Evolutionary conservation across 2,888 invertebrate species (phyloP).

Genomic region (Tiliacea aurago): DNA sequence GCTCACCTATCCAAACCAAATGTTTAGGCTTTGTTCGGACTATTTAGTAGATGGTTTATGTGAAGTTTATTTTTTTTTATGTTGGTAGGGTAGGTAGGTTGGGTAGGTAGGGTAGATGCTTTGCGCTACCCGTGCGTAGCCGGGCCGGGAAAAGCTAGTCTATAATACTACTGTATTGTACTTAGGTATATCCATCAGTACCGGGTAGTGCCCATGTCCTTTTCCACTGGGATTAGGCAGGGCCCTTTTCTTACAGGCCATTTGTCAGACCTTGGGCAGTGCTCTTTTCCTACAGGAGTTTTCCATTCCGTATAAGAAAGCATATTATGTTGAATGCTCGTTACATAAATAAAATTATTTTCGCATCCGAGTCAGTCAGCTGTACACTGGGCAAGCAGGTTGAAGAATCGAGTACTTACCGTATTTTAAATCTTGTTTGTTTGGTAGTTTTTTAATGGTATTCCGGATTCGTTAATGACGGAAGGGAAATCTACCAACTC

Average conservation of each 20-base stretch:
- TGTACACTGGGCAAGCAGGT: slow-evolving; percentile 20
- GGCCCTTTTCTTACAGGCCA: neutral
- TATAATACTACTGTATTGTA: too few species aligned
- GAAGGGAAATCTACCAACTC: slow-evolving; percentile 24
- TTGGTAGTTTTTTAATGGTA: slow-evolving; percentile 24
- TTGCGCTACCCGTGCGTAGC: too few species aligned
- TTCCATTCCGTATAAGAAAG: neutral
- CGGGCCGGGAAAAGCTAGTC: too few species aligned
- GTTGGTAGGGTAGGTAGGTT: too few species aligned
- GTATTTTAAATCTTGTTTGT: slow-evolving; percentile 25
- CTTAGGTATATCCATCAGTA: neutral
- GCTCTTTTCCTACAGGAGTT: neutral
- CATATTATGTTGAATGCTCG: neutral
- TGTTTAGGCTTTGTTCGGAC: too few species aligned
- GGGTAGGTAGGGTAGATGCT: too few species aligned
- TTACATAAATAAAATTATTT: slow-evolving; percentile 8
- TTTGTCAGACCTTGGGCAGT: neutral
- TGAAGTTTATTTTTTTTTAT: too few species aligned
- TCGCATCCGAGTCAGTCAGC: neutral
- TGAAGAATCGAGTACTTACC: neutral
- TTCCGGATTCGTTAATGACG: slow-evolving; percentile 24
- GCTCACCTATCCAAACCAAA: too few species aligned
- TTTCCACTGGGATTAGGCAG: neutral
- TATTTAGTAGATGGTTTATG: too few species aligned
- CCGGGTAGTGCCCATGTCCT: neutral